A percentile compares a stretch with the other conserved stretches of the same genome.
Evolutionary conservation across 2,113 vertebrate genomes (phyloP).

Genomic region (Heteronetta atricapilla): DNA sequence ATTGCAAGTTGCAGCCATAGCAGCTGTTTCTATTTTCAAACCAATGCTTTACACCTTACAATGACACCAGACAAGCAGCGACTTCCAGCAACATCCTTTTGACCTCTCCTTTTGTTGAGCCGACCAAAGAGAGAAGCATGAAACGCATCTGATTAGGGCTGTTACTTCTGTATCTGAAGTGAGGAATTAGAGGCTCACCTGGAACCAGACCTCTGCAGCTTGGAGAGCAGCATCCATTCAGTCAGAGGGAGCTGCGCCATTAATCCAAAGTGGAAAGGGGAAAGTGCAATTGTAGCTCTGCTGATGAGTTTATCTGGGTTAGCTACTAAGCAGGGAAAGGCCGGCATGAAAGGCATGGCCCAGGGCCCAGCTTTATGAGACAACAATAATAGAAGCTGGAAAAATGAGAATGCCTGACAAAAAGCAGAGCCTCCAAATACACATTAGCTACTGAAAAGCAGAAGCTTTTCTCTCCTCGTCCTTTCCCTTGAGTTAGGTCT

Average conservation of each 20-base stretch:
- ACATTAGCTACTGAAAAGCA: background rate
- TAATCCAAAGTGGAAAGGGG: background rate
- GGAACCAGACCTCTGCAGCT: background rate
- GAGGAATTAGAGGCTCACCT: conserved; percentile 23
- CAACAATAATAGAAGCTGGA: conserved; percentile 16
- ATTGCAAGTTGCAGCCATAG: background rate
- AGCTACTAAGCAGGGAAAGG: conserved; percentile 14
- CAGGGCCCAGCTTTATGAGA: conserved; percentile 38
- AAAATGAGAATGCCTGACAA: conserved; percentile 28
- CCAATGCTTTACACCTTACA: conserved; percentile 3
- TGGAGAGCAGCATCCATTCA: conserved; percentile 7
- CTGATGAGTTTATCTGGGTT: conserved; percentile 21
- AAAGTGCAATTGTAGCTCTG: conserved; percentile 1
- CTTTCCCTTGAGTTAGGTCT: background rate
- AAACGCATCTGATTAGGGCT: background rate
- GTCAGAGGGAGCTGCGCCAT: background rate
- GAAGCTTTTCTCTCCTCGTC: background rate
- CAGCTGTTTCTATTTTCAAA: conserved; percentile 52
- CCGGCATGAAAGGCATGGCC: conserved; percentile 6
- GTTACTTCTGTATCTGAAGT: conserved; percentile 17
- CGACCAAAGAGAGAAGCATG: background rate
- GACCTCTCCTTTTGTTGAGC: background rate
- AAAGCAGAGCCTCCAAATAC: background rate
- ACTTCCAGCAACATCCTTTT: background rate
- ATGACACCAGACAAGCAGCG: background rate